These are phyloP conservation scores for Larimichthys polyactis DNA, from an alignment of 2,113 vertebrate genomes.

Conservation along the genomic window DNA sequence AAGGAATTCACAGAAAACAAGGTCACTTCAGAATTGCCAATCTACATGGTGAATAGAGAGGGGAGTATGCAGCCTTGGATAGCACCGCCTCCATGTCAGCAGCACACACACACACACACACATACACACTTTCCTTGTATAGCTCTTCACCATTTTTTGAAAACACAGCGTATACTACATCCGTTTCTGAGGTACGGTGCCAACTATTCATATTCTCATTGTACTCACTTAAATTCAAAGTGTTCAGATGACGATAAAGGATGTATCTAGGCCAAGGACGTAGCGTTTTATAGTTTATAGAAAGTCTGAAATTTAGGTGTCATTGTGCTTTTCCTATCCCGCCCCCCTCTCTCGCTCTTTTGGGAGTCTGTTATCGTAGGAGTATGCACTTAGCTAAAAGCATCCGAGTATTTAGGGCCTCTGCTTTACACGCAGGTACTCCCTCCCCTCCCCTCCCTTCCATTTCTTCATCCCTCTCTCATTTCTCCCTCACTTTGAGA, in stretches of 20 bases:
- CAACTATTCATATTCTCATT: slow-evolving; percentile 68
- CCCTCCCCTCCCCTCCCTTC: slow-evolving; percentile 66
- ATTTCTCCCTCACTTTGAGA: slow-evolving; percentile 79
- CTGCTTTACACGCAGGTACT: slow-evolving; percentile 72
- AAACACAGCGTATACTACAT: slow-evolving; percentile 27
- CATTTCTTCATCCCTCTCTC: slow-evolving; percentile 80
- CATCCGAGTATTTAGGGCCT: slow-evolving; percentile 79
- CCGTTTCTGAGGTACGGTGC: slow-evolving; percentile 42
- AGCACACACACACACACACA: not conserved
- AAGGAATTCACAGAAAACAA: slow-evolving; percentile 88
- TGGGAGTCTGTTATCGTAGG: slow-evolving; percentile 76
- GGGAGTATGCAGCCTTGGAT: slow-evolving; percentile 42
- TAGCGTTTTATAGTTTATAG: slow-evolving; percentile 73
- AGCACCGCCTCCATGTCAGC: slow-evolving; percentile 24
- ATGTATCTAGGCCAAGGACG: slow-evolving; percentile 79
- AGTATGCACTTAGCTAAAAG: slow-evolving; percentile 83
- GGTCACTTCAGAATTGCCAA: slow-evolving; percentile 85
- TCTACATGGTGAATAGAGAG: slow-evolving; percentile 70
- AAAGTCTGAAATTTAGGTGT: slow-evolving; percentile 79
- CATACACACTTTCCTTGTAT: slow-evolving; percentile 14
- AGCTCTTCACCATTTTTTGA: slow-evolving; percentile 39
- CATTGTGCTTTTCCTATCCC: slow-evolving; percentile 49
- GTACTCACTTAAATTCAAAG: slow-evolving; percentile 63
- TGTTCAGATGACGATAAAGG: slow-evolving; percentile 65
- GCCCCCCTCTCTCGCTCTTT: slow-evolving; percentile 58